Conservation (phyloP, 2,113 vertebrate species). For the Sminthopsis crassicaudata region DNA sequence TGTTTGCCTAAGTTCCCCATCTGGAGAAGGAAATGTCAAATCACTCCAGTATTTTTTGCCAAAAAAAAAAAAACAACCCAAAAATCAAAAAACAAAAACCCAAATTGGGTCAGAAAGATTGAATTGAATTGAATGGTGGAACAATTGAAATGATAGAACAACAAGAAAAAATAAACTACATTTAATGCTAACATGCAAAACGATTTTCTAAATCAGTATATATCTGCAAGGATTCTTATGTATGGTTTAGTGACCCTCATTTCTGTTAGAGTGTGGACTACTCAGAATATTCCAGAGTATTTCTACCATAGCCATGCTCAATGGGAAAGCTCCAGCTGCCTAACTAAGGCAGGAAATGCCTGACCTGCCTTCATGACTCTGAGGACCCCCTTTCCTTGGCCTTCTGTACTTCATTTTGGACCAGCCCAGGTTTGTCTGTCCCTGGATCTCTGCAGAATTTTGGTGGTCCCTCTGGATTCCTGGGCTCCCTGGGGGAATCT, state of each 20-base stretch:
- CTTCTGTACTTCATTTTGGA: background rate
- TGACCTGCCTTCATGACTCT: background rate
- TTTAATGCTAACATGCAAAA: background rate
- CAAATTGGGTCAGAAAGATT: background rate
- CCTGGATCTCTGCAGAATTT: background rate
- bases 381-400: background rate
- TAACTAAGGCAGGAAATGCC: background rate
- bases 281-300: background rate
- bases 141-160: background rate
- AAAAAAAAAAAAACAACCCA: too few relatives aligned
- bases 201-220: background rate
- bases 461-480: background rate
- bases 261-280: background rate
- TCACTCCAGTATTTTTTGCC: background rate
- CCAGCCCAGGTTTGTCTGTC: background rate
- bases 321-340: background rate
- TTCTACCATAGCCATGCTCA: too few relatives aligned
- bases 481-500: background rate
- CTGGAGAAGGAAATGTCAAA: background rate
- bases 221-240: background rate
- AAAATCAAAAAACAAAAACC: too few relatives aligned
- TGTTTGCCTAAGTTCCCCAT: background rate
- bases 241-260: background rate
- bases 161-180: background rate
- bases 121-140: too few relatives aligned